Conservation (phyloP, 1,140 invertebrate species). For the Drosophila subobscura region DNA sequence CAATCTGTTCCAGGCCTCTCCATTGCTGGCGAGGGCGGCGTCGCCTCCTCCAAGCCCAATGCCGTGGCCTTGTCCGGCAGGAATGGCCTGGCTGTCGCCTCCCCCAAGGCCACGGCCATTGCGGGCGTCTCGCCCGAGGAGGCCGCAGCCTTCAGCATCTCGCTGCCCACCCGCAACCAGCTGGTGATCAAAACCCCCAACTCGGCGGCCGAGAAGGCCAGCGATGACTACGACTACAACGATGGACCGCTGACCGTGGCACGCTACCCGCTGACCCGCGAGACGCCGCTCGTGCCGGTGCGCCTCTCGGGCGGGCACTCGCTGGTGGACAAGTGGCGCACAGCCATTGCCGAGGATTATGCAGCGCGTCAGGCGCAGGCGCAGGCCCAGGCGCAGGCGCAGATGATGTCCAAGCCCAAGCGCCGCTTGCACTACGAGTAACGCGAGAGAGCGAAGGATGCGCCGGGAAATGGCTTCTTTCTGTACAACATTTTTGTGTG, state of each 20-base stretch:
- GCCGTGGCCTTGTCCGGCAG: conserved; percentile 88
- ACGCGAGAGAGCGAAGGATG: not conserved
- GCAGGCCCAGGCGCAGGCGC: conserved; percentile 17
- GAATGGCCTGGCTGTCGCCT: conserved; percentile 87
- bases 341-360: conserved; percentile 75
- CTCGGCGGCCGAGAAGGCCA: conserved; percentile 48
- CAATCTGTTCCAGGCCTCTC: conserved; percentile 84
- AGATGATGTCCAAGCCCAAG: conserved; percentile 38
- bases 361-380: conserved; percentile 50
- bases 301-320: conserved; percentile 37
- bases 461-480: not conserved
- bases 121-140: conserved; percentile 87
- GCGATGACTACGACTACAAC: conserved; percentile 73
- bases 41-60: conserved; percentile 88
- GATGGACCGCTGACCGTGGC: conserved; percentile 42
- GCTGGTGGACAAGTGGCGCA: conserved; percentile 68
- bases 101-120: conserved; percentile 88
- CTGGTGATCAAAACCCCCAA: conserved; percentile 76
- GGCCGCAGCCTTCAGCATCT: conserved; percentile 83
- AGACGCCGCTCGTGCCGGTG: conserved; percentile 40
- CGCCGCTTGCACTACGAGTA: conserved; percentile 65
- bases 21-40: conserved; percentile 87
- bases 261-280: conserved; percentile 51
- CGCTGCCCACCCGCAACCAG: conserved; percentile 73
- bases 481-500: conserved; percentile 45